Base-by-base conservation (phyloP, 2,113 vertebrate species). In the Bubo blakistoni region DNA sequence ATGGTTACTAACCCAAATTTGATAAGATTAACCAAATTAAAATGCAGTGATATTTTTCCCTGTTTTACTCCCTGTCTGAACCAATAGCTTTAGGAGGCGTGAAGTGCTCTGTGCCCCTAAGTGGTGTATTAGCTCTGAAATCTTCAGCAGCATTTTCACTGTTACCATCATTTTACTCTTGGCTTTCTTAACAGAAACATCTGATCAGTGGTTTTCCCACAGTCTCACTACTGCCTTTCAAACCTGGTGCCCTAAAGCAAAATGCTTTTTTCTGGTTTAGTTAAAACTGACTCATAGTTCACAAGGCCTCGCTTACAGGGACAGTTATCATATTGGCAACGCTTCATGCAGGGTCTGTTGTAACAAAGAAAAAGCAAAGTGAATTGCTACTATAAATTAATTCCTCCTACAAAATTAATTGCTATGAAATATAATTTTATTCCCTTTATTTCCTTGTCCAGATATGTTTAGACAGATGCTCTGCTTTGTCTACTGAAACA, bases 381-480 rank as follows among this genome's bases (percentile, higher is more conserved):
- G 13, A 90, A 63, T 91, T 78, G 65, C 47, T 81, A 22, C 77
- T 57, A 18, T 65, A 85, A 89, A 87, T 86, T 89, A 91, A 72
- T 92, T 84, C 70, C 42, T 80, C 19, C 78, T 69, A 42, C 72
- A 58, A 61, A 94, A 97, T 94, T 85, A 94, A 92, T 91, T 89
- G 77, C 20, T 69, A 11, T 66, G 69, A 84, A 94, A 44, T 66
- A 55, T 61, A 76, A 77, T 94, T 85, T 91, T 89, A 72, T 89
- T 92, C 91, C 0, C 0, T 76, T 91, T 92, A 71, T 92, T 91
- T 86, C 70, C 47, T 71, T 87, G 57, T 74, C 83, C 44, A 89
- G 49, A 61, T 88, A 69, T 42, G 32, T 85, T 84, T 91, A 95
- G 88, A 93, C 57, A 92, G 92, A 89, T 95, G 86, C 83, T 88